These are phyloP conservation scores for Triplophysa rosa DNA, from an alignment of 2,113 vertebrate species.

Conservation along the genomic window DNA sequence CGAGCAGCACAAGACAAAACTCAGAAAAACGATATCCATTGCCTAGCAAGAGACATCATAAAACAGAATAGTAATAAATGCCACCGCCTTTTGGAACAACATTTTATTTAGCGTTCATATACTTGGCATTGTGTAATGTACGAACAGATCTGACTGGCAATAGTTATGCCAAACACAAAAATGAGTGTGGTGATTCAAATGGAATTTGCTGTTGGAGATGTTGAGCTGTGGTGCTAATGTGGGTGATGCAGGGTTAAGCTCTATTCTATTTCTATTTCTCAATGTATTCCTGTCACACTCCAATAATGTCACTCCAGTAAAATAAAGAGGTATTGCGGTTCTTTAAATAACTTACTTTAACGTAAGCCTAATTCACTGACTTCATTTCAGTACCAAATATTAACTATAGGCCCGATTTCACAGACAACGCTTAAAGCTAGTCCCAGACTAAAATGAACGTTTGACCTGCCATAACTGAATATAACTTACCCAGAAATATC, in stretches of 20 bases:
- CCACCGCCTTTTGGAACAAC: not conserved
- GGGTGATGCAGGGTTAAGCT: not conserved
- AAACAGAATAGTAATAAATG: not conserved
- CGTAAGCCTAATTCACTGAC: no score
- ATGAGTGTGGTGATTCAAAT: not conserved
- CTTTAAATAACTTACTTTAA: not conserved
- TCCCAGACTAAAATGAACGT: no score
- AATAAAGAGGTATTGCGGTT: not conserved
- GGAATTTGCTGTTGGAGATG: not conserved
- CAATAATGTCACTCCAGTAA: not conserved
- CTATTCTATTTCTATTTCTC: not conserved
- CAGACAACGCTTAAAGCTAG: no score
- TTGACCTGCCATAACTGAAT: no score
- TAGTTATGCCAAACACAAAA: not conserved
- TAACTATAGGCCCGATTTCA: no score
- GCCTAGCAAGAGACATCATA: constrained; percentile 33
- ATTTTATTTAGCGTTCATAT: not conserved
- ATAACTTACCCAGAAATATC: no score
- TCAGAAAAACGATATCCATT: constrained; percentile 3
- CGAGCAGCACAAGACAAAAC: constrained; percentile 47
- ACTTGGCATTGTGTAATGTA: not conserved
- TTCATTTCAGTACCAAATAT: no score
- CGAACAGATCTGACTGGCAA: not conserved
- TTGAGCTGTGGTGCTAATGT: not conserved
- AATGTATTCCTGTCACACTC: not conserved